Base-by-base conservation (phyloP, 2,113 vertebrate genomes). In the Maccullochella peelii region DNA sequence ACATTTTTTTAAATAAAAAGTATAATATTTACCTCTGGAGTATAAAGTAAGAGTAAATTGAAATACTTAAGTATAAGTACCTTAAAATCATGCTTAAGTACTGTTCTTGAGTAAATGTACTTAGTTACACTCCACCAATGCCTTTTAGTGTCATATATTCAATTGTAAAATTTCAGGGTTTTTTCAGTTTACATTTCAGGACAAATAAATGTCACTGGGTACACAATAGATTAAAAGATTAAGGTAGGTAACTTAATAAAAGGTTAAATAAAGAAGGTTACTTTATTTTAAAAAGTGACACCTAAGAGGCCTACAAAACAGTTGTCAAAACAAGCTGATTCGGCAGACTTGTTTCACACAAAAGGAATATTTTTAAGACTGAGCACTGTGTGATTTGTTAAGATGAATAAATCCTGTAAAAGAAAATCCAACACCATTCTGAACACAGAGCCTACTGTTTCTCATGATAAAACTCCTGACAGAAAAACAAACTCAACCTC, bases 401-500 rank as follows among this genome's bases (percentile, higher is more conserved):
- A 72, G 27, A 71, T 30, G 6, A 40, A n/a, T 23, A 68, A 69
- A 71, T 71, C 61, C 70, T 70, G 40, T 38, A 62, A 61, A n/a
- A 80, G 40, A 77, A 73, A 70, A 15, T 77, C 57, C 25, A 36
- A 36, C 54, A 15, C 27, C 18, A 61, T 74, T 80, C 80, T 69
- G 44, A 77, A 63, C 73, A 69, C 30, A 77, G 59, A 59, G 27
- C n/a, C 59, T 47, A 70, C 2, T 73, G 42, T 87, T 79, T 69
- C 54, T 71, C 77, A 73, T 62, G 57, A 65, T 79, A 70, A 42
- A 75, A 73, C 61, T 85, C 42, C 58, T 68, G 54, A 58, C 59
- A 44, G 73, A 75, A 47, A 75, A 77, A 14, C 49, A 63, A 80
- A 27, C 44, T 33, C 38, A 88, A 85, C 66, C 69, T 89, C 40